phyloP scores from a whole-genome alignment of 2,888 invertebrate species.

The Adelognathus sp. region DNA sequence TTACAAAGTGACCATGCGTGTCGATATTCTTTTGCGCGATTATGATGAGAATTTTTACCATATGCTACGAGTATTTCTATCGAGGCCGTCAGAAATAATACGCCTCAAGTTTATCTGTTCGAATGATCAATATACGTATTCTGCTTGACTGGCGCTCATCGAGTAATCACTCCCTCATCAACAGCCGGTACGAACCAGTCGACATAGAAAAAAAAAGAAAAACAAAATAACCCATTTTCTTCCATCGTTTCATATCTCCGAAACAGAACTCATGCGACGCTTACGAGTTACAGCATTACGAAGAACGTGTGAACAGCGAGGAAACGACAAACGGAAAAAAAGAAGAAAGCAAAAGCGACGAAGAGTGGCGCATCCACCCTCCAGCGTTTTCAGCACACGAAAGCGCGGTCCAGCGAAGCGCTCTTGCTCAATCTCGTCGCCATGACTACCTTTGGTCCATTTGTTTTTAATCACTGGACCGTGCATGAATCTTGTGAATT shows the following conservation, averaged over 20 bases:
- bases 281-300: not conserved
- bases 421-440: slow-evolving; percentile 59
- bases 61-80: too few relatives aligned
- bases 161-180: too few relatives aligned
- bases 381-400: not conserved
- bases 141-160: too few relatives aligned
- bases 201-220: too few relatives aligned
- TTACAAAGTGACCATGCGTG: too few relatives aligned
- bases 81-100: too few relatives aligned
- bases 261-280: not conserved
- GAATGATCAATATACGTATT: too few relatives aligned
- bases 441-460: slow-evolving; percentile 68
- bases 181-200: too few relatives aligned
- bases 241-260: not conserved
- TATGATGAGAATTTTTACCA: too few relatives aligned
- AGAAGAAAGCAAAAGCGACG: not conserved
- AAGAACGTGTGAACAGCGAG: not conserved
- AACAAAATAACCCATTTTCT: too few relatives aligned
- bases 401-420: not conserved
- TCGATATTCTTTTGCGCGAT: too few relatives aligned
- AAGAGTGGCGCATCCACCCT: not conserved
- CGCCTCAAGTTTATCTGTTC: too few relatives aligned
- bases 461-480: slow-evolving; percentile 73
- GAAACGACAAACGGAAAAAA: not conserved
- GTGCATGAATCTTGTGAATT: slow-evolving; percentile 37